These are phyloP conservation scores for Guaruba guarouba DNA, from an alignment of 2,113 vertebrate genomes.

Conservation along the genomic window DNA sequence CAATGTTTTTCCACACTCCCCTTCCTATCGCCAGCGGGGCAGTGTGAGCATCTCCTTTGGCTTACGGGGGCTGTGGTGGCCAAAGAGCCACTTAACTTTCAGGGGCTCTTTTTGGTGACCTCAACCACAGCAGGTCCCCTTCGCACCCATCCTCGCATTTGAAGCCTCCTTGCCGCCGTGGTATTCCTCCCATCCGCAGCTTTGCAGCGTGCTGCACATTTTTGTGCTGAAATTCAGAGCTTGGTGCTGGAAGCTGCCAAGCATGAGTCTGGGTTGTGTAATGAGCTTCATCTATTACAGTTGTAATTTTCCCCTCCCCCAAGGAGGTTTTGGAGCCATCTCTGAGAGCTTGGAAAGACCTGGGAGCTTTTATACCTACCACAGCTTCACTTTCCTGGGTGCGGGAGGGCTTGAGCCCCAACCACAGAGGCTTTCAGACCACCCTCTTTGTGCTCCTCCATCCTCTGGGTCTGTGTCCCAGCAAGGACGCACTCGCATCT, in stretches of 20 bases:
- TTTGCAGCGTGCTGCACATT: background rate
- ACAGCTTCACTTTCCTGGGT: background rate
- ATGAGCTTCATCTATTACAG: background rate
- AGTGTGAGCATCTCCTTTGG: background rate
- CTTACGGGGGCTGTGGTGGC: background rate
- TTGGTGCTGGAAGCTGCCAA: background rate
- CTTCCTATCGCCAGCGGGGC: background rate
- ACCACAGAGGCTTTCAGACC: background rate
- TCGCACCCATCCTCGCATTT: background rate
- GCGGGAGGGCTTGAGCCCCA: rapidly evolving
- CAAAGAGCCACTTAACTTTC: background rate
- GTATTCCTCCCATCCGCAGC: background rate
- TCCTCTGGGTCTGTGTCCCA: background rate
- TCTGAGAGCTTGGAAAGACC: background rate
- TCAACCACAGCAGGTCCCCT: rapidly evolving
- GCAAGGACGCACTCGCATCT: background rate
- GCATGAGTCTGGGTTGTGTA: background rate
- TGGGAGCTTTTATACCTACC: background rate
- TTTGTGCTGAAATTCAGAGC: slow-evolving; percentile 47
- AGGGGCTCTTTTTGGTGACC: background rate
- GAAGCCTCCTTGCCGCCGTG: background rate
- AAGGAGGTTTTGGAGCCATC: background rate
- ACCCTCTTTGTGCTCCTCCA: background rate
- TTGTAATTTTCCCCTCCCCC: background rate
- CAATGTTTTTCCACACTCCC: background rate